A percentile compares a stretch with the other conserved stretches of the same genome.
Conservation (phyloP, 2,888 invertebrate species). For the Phyto melanocephala region DNA sequence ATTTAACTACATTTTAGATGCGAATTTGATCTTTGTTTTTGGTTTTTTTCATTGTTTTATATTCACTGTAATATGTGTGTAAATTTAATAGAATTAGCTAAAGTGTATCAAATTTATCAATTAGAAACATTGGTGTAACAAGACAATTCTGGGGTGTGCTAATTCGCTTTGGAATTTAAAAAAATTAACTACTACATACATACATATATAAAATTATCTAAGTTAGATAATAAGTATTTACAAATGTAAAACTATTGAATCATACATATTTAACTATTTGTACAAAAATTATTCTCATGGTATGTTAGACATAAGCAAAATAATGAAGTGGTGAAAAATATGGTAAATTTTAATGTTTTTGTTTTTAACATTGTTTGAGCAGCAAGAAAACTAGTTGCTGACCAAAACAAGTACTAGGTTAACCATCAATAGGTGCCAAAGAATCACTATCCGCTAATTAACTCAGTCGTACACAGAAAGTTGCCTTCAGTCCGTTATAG, state of each 20-base stretch:
- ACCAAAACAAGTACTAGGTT: too few species aligned
- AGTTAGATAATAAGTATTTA: too few species aligned
- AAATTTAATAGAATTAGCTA: conserved; percentile 49
- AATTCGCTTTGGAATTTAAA: too few species aligned
- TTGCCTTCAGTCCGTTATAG: too few species aligned
- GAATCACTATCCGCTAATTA: too few species aligned
- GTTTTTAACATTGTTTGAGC: not conserved
- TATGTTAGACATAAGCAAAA: not conserved
- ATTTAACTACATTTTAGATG: conserved; percentile 55
- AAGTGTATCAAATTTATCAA: conserved; percentile 50
- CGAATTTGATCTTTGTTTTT: conserved; percentile 40
- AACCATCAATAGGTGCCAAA: too few species aligned
- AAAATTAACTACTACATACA: too few species aligned
- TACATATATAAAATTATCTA: too few species aligned
- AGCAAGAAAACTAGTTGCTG: too few species aligned
- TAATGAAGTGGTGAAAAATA: not conserved
- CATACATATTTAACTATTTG: not conserved
- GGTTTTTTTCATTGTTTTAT: not conserved
- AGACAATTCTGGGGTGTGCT: too few species aligned
- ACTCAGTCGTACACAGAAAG: too few species aligned
- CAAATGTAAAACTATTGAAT: too few species aligned
- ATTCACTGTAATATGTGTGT: not conserved
- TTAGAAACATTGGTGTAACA: not conserved
- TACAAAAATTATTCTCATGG: not conserved
- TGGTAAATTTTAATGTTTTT: not conserved